Evolutionary conservation across 2,797 vertebrate genomes (phyloP).

Genomic region (Dryobates pubescens): DNA sequence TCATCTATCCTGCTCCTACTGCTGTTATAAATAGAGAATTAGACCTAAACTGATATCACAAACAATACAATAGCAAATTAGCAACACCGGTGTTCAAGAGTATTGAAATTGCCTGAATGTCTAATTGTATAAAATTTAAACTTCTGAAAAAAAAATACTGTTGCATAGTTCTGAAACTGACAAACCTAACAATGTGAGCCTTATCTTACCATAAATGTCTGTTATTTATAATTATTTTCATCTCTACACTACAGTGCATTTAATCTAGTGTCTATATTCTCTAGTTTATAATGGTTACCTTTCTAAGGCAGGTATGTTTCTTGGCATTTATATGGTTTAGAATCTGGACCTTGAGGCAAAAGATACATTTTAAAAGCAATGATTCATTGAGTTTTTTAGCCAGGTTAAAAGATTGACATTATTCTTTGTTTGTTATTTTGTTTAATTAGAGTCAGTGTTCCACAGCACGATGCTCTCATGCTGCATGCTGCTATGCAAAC

Average conservation of each 20-base stretch:
- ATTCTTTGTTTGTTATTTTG: neutral
- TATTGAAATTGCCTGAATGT: neutral
- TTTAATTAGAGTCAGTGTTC: neutral
- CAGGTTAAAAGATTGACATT: neutral
- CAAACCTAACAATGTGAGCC: neutral
- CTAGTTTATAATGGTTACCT: neutral
- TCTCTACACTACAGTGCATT: neutral
- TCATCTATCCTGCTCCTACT: neutral
- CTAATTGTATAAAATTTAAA: neutral
- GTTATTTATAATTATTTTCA: neutral
- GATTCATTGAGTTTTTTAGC: neutral
- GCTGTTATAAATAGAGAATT: neutral
- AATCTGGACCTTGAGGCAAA: neutral
- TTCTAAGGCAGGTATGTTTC: neutral
- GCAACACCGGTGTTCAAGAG: neutral
- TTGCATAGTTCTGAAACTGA: neutral
- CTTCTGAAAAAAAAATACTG: neutral
- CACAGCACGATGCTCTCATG: neutral
- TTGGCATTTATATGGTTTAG: neutral
- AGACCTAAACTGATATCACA: neutral
- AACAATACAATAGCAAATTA: neutral
- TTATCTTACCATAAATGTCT: neutral
- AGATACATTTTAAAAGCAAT: neutral
- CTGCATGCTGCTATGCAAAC: neutral
- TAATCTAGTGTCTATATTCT: neutral